Percentiles rank a stretch among this genome's conserved stretches.
Evolutionary conservation across 2,888 invertebrate species (phyloP).

Genomic region (Caenorhabditis drosophilae): DNA sequence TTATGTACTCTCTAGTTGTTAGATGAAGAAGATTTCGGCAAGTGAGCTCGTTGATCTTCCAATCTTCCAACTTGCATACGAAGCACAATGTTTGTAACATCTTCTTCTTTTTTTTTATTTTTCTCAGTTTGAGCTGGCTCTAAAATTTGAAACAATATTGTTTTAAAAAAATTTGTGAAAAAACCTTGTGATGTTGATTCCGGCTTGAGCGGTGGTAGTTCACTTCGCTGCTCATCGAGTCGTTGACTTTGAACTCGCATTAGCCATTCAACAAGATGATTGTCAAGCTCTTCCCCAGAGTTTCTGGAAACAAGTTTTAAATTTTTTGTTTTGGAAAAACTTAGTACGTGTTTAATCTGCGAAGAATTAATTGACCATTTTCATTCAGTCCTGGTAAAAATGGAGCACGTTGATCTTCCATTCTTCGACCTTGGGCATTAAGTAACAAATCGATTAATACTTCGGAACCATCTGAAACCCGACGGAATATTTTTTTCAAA

Average conservation of each 20-base stretch:
- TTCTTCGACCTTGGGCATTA: conserved; percentile 49
- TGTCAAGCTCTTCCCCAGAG: conserved; percentile 39
- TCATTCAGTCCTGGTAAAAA: conserved; percentile 49
- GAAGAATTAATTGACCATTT: conserved; percentile 38
- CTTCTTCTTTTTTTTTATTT: conserved; percentile 45
- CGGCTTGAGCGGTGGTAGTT: conserved; percentile 40
- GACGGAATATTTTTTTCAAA: too few relatives aligned
- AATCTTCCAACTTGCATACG: conserved; percentile 59
- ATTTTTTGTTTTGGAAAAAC: not conserved
- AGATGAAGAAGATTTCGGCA: conserved; percentile 13
- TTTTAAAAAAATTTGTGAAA: conserved; percentile 6
- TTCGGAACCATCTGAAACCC: conserved; percentile 56
- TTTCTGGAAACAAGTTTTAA: conserved; percentile 27
- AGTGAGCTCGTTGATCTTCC: conserved; percentile 59
- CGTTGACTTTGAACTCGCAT: conserved; percentile 58
- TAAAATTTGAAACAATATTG: not conserved
- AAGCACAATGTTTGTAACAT: conserved; percentile 54
- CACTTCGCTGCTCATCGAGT: conserved; percentile 62
- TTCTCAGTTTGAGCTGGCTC: conserved; percentile 2
- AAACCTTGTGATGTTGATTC: conserved; percentile 1
- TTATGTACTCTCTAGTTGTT: not conserved
- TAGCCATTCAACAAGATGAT: conserved; percentile 47
- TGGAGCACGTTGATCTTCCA: conserved; percentile 50
- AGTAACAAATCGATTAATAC: conserved; percentile 55
- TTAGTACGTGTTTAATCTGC: conserved; percentile 28